Base-by-base conservation (phyloP, 2,888 invertebrate genomes). In the Noctua janthe region DNA sequence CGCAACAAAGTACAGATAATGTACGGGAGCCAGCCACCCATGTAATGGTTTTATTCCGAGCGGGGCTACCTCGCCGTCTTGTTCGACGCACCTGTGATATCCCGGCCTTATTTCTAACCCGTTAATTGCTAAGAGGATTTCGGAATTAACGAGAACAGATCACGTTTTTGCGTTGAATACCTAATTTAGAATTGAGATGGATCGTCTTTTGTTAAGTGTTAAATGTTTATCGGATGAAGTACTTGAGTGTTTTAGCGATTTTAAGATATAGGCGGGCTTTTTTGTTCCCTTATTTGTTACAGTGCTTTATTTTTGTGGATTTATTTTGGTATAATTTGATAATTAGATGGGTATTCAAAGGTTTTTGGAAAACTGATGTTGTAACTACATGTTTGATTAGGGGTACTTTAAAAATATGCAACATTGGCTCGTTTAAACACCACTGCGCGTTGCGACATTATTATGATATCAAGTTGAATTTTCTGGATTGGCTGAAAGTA, bases 81-180 rank as follows among this genome's bases (percentile, higher is more conserved):
- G 80, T 87, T 87, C 78, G 71, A 82, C 74, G 80, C 88, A 88
- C 87, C 86, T 88, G 84, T 62, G 81, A 82, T 81, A 82, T 77
- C 73, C 87, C 80, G 67, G 80, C 76, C 86, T 84, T 86, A 87
- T 73, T 89, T 80, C 80, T 73, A 89, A 88, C 82, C 82, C 78
- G 89, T 81, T 89, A 88, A 88, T 87, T 89, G 88, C 87, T 86
- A 87, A 88, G 86, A 89, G 88, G 88, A 88, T 87, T 88, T 82
- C 75, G 67, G 88, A 85, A 89, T 89, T 87, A 87, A 88, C 82
- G 84, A 43, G 87, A 83, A 81, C 77, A 79, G 85, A 85, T 88
- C 82, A 73, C 83, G 76, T 77, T 87, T 88, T 87, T 81, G 80
- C 67, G 76, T 82, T 79, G 83, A 85, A 79, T 80, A 76, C 80